These are phyloP conservation scores for Colinus virginianus DNA, from an alignment of 2,113 vertebrate genomes.

Conservation along the genomic window DNA sequence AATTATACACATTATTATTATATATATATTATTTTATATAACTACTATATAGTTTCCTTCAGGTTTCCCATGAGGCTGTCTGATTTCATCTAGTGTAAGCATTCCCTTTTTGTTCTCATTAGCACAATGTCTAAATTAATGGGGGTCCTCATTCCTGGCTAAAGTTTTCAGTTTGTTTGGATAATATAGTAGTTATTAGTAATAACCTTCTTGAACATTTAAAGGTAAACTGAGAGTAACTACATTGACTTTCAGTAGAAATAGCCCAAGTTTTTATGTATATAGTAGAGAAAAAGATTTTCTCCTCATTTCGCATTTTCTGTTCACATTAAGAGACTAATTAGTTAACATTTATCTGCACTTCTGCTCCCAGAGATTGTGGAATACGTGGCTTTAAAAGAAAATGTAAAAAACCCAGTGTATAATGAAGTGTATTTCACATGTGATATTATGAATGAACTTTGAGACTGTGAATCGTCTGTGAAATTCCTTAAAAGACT, in stretches of 20 bases:
- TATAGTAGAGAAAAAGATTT: background rate
- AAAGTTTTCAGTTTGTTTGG: background rate
- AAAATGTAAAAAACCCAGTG: background rate
- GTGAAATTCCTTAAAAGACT: constrained; percentile 6
- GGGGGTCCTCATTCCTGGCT: background rate
- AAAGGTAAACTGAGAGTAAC: background rate
- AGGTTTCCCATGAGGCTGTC: background rate
- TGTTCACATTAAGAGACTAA: background rate
- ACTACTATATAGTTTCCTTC: background rate
- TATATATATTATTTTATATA: too few species aligned
- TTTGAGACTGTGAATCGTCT: background rate
- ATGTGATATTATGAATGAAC: background rate
- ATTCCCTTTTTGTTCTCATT: background rate
- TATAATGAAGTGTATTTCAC: background rate
- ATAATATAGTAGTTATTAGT: background rate
- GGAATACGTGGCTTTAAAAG: background rate
- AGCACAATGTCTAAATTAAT: background rate
- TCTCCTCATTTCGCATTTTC: background rate
- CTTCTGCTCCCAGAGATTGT: rapidly evolving
- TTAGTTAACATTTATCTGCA: background rate
- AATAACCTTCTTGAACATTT: background rate
- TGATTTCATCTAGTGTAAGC: background rate
- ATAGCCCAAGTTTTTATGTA: rapidly evolving
- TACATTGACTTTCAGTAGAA: background rate
- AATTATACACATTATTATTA: too few species aligned